Base-by-base conservation (phyloP, 2,888 invertebrate genomes). In the Sphaerophoria rueppellii region DNA sequence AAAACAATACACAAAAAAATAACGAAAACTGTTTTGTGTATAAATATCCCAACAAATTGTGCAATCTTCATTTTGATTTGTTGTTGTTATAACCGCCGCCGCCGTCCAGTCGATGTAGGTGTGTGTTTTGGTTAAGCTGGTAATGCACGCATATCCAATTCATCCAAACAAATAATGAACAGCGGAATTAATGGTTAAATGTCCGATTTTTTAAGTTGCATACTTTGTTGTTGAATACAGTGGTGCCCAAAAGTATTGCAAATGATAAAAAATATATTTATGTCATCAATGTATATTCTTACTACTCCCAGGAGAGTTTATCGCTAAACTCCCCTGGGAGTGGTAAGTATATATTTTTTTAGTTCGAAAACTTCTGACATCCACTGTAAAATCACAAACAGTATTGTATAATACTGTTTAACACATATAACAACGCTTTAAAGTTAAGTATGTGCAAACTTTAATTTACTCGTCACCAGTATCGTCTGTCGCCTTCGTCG, bases 21-120 rank as follows among this genome's bases (percentile, higher is more conserved):
- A 32, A 35, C 6, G 24, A 50, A 57, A 63, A 52, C 46, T 55
- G 35, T 67, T 54, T 67, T 67, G 67, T 67, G 52, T 6, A 40
- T 48, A 60, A 60, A 72, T 46, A 46, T 24, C 46, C 55, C 57
- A 75, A 81, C 63, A 76, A 65, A 60, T 85, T 85, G 85, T 81
- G 85, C 85, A 85, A 85, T 70, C 70, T 76, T 63, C 12, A 14
- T 61, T 61, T 37, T 73, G 72, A 60, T 7, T 65, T 52, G 16
- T 40, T 40, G 6, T 43, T 73, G 73, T 73, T 85, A 2, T 2
- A 85, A 85, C 85, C 85, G 81, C 76, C n/a, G n/a, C n/a, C n/a
- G n/a, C n/a, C n/a, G n/a, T n/a, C n/a, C n/a, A n/a, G 24, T 24
- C 76, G 81, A 77, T 74, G 81, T 73, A 77, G 80, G 65, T 85